A percentile compares a stretch with the other conserved stretches of the same genome.
phyloP scores from a whole-genome alignment of 92 coral and sea anemone species.

The Bergia sp. region DNA sequence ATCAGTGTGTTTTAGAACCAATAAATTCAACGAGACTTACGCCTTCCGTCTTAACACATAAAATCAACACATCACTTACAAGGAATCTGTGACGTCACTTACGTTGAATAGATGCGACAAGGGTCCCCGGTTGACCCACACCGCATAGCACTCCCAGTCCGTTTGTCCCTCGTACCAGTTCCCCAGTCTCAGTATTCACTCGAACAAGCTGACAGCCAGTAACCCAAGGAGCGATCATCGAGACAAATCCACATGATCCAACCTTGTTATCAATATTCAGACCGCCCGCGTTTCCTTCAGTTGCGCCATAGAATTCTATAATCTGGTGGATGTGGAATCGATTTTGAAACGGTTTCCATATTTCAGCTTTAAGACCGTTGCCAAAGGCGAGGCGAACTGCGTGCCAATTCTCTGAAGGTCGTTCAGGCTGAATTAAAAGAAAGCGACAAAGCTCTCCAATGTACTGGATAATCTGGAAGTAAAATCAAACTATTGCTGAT shows the following conservation, averaged over 20 bases:
- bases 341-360: conserved; percentile 45
- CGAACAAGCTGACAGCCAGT: conserved; percentile 8
- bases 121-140: conserved; percentile 45
- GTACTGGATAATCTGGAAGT: conserved; percentile 13
- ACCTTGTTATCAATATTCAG: conserved; percentile 4
- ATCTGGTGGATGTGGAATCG: conserved; percentile 41
- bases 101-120: conserved; percentile 34
- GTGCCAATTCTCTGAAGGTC: conserved; percentile 35
- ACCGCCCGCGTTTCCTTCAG: conserved; percentile 32
- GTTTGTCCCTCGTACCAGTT: conserved; percentile 42
- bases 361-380: conserved; percentile 47
- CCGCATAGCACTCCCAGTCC: conserved; percentile 39
- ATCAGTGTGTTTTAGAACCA: no score
- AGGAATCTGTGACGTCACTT: not conserved
- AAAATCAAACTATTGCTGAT: no score
- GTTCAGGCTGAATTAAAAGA: conserved; percentile 47
- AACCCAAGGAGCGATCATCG: not conserved
- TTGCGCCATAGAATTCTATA: conserved; percentile 41
- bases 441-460: conserved; percentile 53
- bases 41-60: no score
- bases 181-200: conserved; percentile 38
- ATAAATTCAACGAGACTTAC: no score
- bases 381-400: conserved; percentile 35
- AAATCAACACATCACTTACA: no score
- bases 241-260: conserved; percentile 42